These are phyloP conservation scores for Homarus gammarus DNA, from an alignment of 2,888 invertebrate genomes.

Conservation along the genomic window DNA sequence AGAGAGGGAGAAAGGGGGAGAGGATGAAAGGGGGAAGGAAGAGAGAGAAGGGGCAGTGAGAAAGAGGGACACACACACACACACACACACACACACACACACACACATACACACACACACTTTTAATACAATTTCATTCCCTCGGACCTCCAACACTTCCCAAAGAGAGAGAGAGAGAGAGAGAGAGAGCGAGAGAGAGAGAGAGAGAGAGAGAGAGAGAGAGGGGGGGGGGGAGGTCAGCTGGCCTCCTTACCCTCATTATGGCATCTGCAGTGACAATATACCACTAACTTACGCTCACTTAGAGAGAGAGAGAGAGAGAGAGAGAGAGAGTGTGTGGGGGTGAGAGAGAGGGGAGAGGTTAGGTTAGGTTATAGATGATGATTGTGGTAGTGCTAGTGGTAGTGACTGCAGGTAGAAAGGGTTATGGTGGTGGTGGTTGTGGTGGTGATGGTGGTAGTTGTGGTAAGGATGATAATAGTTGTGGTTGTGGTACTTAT, in stretches of 20 bases:
- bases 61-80: background rate
- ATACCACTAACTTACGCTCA: too few species aligned
- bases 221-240: background rate
- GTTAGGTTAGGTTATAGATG: too few species aligned
- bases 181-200: conserved; percentile 17
- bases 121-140: too few species aligned
- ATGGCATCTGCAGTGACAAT: background rate
- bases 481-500: background rate
- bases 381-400: too few species aligned
- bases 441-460: background rate
- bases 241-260: background rate
- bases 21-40: too few species aligned
- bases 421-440: too few species aligned
- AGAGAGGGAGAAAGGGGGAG: too few species aligned
- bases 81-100: background rate
- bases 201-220: background rate
- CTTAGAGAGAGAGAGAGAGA: too few species aligned
- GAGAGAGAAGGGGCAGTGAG: background rate
- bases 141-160: background rate
- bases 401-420: too few species aligned
- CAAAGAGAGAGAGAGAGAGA: background rate
- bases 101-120: too few species aligned
- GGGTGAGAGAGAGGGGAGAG: too few species aligned
- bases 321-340: too few species aligned
- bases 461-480: background rate